These are phyloP conservation scores for Drosophila gunungcola DNA, from an alignment of 1,140 invertebrate genomes.

Conservation along the genomic window DNA sequence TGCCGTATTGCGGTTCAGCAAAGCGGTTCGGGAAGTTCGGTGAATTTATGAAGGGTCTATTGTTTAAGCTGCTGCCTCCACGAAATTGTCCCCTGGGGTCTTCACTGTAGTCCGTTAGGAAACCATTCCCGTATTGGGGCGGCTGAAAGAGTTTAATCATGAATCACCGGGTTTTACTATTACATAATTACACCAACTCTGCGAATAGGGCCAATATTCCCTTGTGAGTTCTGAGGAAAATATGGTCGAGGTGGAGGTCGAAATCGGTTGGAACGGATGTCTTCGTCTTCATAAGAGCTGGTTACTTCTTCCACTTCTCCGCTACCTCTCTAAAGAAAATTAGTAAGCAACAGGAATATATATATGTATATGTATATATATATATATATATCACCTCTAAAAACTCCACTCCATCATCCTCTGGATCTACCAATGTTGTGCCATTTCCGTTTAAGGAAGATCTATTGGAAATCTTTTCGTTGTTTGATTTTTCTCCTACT, in stretches of 20 bases:
- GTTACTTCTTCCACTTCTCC: constrained; percentile 15
- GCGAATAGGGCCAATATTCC: neutral
- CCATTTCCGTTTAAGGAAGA: neutral
- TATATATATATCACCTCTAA: constrained; percentile 1
- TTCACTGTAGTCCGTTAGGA: neutral
- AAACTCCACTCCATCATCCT: neutral
- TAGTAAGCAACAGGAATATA: no score
- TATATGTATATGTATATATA: no score
- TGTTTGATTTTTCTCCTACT: neutral
- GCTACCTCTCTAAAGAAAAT: neutral
- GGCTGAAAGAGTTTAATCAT: neutral
- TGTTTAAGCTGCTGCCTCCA: neutral
- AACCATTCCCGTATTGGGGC: neutral
- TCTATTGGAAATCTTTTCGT: neutral
- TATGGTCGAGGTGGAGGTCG: neutral
- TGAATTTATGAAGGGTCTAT: neutral
- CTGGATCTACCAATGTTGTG: neutral
- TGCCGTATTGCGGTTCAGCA: neutral
- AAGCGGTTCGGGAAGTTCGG: neutral
- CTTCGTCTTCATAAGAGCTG: neutral
- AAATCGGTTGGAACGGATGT: neutral
- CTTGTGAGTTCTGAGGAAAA: neutral
- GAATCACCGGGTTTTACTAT: neutral
- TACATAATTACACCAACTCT: neutral
- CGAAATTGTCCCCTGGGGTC: neutral